Percentiles rank a stretch among this genome's conserved stretches.
These are phyloP conservation scores for Anomalospiza imberbis DNA, from an alignment of 2,797 vertebrate genomes.

Conservation along the genomic window DNA sequence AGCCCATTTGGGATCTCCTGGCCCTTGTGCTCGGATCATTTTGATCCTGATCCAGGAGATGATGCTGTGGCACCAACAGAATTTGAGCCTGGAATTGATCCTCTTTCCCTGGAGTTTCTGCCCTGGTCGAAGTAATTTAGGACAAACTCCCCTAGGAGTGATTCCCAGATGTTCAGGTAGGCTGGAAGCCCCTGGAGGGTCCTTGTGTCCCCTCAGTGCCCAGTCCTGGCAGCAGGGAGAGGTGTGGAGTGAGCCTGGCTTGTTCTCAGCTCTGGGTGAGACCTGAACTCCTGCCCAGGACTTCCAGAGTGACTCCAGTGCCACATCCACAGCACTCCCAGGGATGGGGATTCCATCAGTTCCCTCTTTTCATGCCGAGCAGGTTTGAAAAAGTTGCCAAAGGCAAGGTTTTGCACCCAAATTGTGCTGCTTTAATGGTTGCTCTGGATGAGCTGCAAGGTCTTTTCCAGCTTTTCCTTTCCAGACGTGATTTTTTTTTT, in stretches of 20 bases:
- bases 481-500: not conserved
- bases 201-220: not conserved
- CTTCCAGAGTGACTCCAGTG: not conserved
- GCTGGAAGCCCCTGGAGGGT: not conserved
- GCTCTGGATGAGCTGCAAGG: accelerated
- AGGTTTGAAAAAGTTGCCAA: not conserved
- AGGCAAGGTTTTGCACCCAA: not conserved
- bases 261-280: not conserved
- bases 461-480: not conserved
- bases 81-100: not conserved
- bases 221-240: not conserved
- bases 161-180: not conserved
- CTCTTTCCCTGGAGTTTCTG: not conserved
- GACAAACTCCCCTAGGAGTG: accelerated
- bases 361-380: not conserved
- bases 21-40: not conserved
- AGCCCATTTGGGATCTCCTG: not conserved
- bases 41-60: not conserved
- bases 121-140: not conserved
- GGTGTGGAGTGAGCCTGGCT: too few species aligned
- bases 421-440: too few species aligned
- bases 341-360: not conserved
- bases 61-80: not conserved
- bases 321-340: not conserved
- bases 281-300: not conserved